phyloP scores from a whole-genome alignment of 2,113 vertebrate species.

The Entosphenus tridentatus region DNA sequence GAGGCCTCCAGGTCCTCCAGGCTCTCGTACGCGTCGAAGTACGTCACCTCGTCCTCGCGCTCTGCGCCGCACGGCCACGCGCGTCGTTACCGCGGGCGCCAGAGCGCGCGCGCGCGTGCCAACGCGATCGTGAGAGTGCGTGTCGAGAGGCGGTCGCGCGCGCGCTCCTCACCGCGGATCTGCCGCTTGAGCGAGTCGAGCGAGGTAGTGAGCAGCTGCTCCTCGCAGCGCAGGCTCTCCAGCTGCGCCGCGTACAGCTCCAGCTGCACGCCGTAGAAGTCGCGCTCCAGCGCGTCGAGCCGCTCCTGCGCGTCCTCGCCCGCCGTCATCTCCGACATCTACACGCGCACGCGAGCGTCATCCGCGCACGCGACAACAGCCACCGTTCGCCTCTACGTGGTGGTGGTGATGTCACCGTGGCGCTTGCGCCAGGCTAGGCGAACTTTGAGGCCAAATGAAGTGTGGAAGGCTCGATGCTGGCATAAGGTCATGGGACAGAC shows the following conservation, averaged over 20 bases:
- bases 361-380: too few relatives aligned
- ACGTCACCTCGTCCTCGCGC: slow-evolving; percentile 79
- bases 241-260: slow-evolving; percentile 88
- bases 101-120: too few relatives aligned
- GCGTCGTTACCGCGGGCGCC: too few relatives aligned
- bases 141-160: too few relatives aligned
- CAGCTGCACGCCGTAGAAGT: slow-evolving; percentile 86
- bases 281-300: slow-evolving; percentile 67
- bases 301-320: slow-evolving; percentile 62
- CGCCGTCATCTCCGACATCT: slow-evolving; percentile 77
- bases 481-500: too few relatives aligned
- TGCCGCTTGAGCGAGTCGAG: slow-evolving; percentile 75
- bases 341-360: not conserved
- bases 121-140: too few relatives aligned
- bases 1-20: slow-evolving; percentile 25
- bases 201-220: slow-evolving; percentile 66
- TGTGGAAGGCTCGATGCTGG: too few relatives aligned
- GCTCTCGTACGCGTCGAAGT: slow-evolving; percentile 84
- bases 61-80: slow-evolving; percentile 23
- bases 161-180: slow-evolving; percentile 38
- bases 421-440: too few relatives aligned
- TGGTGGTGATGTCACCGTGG: too few relatives aligned
- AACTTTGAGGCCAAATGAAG: too few relatives aligned
- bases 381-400: too few relatives aligned
- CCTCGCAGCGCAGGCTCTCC: slow-evolving; percentile 80